Evolutionary conservation across 2,113 vertebrate genomes (phyloP).

Genomic region (Furnarius figulus): DNA sequence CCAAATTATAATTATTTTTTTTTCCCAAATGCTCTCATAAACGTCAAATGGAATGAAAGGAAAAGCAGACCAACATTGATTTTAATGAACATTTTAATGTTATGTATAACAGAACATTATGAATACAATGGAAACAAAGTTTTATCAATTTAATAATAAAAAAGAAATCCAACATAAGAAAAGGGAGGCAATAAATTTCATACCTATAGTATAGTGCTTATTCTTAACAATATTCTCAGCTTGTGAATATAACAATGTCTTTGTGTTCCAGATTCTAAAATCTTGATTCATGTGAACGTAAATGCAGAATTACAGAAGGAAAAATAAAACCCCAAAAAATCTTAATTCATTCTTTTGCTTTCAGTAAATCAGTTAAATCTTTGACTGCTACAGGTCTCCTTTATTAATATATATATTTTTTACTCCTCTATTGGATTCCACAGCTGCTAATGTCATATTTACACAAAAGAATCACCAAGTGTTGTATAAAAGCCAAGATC

Average conservation of each 20-base stretch:
- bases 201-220: slow-evolving; percentile 89
- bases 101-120: slow-evolving; percentile 90
- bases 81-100: slow-evolving; percentile 98
- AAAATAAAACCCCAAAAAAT: slow-evolving; percentile 40
- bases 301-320: slow-evolving; percentile 75
- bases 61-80: slow-evolving; percentile 78
- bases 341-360: slow-evolving; percentile 77
- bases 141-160: slow-evolving; percentile 82
- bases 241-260: slow-evolving; percentile 74
- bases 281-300: slow-evolving; percentile 77
- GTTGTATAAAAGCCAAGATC: slow-evolving; percentile 74
- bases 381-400: slow-evolving; percentile 82
- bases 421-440: slow-evolving; percentile 73
- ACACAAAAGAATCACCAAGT: slow-evolving; percentile 69
- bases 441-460: slow-evolving; percentile 74
- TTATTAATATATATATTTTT: slow-evolving; percentile 76
- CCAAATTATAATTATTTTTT: slow-evolving; percentile 86
- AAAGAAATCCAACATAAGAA: slow-evolving; percentile 81
- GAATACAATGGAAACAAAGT: slow-evolving; percentile 90
- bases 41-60: slow-evolving; percentile 80
- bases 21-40: slow-evolving; percentile 74
- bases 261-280: slow-evolving; percentile 78
- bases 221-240: slow-evolving; percentile 84
- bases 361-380: slow-evolving; percentile 81
- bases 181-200: slow-evolving; percentile 78